phyloP scores from a whole-genome alignment of 53 echinoderm and acorn worm species.

The Henricia sp. region DNA sequence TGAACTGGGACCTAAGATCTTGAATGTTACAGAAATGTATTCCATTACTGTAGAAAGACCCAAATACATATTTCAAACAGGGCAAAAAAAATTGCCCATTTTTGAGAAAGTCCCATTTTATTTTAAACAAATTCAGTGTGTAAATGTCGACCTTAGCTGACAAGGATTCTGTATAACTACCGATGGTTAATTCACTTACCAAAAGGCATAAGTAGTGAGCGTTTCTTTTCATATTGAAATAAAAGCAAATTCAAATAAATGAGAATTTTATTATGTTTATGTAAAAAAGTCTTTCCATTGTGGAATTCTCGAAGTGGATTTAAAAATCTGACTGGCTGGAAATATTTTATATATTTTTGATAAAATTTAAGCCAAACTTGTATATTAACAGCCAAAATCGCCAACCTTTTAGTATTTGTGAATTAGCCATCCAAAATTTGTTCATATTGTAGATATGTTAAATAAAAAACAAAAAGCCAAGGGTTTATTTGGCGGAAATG shows the following conservation, averaged over 20 bases:
- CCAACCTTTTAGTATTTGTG: conserved; percentile 10
- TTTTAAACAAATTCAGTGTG: background rate
- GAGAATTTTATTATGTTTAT: background rate
- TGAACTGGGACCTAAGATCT: no score
- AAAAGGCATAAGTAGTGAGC: background rate
- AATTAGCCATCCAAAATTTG: conserved; percentile 42
- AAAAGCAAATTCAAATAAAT: background rate
- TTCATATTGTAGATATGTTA: background rate
- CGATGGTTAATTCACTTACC: conserved; percentile 23
- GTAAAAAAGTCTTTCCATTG: background rate
- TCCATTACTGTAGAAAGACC: no score
- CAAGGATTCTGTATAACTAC: background rate
- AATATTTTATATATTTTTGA: conserved; percentile 58
- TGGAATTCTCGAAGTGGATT: no score
- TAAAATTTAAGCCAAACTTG: conserved; percentile 38
- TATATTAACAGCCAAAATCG: conserved; percentile 2
- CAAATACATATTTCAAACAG: no score
- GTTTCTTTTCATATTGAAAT: background rate
- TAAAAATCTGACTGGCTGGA: conserved; percentile 33
- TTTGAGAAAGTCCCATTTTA: background rate
- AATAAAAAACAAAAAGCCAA: background rate
- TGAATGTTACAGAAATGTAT: no score
- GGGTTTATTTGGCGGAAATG: conserved; percentile 29
- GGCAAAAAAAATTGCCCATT: background rate
- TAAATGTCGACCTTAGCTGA: background rate